phyloP scores from a whole-genome alignment of 2,113 vertebrate genomes.

The Myiozetetes cayanensis region DNA sequence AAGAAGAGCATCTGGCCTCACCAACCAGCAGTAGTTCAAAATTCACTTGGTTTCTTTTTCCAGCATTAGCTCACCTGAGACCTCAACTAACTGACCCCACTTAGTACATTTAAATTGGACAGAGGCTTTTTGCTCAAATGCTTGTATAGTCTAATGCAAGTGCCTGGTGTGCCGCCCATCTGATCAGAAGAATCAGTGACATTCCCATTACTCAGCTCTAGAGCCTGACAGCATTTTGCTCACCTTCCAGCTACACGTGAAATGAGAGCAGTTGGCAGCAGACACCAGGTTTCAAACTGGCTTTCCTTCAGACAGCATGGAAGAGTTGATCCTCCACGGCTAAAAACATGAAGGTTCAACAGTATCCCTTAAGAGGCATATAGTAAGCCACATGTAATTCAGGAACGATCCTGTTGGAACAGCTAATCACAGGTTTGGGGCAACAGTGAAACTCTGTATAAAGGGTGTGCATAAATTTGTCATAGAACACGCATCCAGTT shows the following conservation, averaged over 20 bases:
- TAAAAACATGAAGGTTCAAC: not conserved
- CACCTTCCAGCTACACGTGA: not conserved
- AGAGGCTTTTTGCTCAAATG: not conserved
- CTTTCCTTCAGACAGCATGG: not conserved
- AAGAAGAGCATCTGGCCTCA: not conserved
- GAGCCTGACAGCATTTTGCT: not conserved
- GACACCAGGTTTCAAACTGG: not conserved
- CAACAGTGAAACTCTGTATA: not conserved
- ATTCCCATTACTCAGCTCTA: not conserved
- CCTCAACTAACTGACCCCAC: not conserved
- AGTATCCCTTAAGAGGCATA: not conserved
- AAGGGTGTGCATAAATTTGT: not conserved
- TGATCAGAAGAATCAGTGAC: not conserved
- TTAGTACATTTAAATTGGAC: not conserved
- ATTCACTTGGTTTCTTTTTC: not conserved
- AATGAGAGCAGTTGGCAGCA: not conserved
- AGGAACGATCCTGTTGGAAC: conserved; percentile 9
- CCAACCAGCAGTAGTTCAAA: not conserved
- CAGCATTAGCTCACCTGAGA: not conserved
- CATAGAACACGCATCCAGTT: fast-evolving
- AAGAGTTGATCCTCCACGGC: not conserved
- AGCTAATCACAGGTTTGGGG: conserved; percentile 18
- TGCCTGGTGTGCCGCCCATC: not conserved
- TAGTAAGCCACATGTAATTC: not conserved
- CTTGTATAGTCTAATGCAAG: not conserved